phyloP scores from a whole-genome alignment of 2,888 invertebrate genomes.

The Drosophila crucigera region DNA sequence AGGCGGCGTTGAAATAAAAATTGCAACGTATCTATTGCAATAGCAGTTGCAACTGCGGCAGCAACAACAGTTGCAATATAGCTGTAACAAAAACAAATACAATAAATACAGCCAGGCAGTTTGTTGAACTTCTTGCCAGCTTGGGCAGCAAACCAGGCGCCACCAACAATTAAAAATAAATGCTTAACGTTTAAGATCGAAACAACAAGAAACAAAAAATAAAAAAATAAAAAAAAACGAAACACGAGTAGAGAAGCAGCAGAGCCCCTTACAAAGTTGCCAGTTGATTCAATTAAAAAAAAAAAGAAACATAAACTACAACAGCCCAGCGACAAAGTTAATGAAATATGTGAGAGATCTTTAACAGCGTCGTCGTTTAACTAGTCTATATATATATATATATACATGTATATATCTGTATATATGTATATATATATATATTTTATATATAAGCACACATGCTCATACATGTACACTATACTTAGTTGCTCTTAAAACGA shows the following conservation, averaged over 20 bases:
- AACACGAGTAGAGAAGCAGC: not conserved
- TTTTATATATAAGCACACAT: not conserved
- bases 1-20: constrained; percentile 59
- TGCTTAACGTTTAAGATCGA: constrained; percentile 56
- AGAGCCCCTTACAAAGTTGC: constrained; percentile 45
- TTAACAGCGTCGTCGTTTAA: constrained; percentile 37
- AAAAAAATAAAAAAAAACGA: not conserved
- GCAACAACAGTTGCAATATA: constrained; percentile 46
- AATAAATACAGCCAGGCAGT: constrained; percentile 31
- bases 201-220: constrained; percentile 10
- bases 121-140: constrained; percentile 67
- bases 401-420: not conserved
- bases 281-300: constrained; percentile 74
- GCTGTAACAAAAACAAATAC: constrained; percentile 43
- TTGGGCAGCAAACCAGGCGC: constrained; percentile 51
- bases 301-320: constrained; percentile 27
- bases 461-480: constrained; percentile 13
- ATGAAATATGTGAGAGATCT: constrained; percentile 60
- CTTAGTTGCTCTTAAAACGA: constrained; percentile 32
- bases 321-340: constrained; percentile 56
- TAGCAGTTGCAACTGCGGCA: constrained; percentile 19
- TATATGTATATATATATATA: not conserved
- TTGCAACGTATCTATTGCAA: constrained; percentile 76
- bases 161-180: constrained; percentile 76
- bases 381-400: not conserved